Conservation (phyloP, 2,888 invertebrate genomes). For the Phortica okadai region DNA sequence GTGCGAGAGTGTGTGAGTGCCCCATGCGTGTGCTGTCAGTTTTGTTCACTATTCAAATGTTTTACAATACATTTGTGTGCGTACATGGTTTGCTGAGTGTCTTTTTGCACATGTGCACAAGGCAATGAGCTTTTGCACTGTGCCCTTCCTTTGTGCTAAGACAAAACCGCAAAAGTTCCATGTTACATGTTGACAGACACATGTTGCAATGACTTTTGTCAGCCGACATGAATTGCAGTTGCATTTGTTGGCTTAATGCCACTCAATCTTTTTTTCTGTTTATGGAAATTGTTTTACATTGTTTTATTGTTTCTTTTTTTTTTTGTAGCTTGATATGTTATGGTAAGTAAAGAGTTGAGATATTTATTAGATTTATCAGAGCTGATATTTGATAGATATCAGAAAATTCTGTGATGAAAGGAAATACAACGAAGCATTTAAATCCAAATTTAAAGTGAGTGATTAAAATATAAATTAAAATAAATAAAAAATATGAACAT, state of each 20-base stretch:
- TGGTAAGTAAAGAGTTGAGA: no score
- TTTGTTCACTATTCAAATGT: slow-evolving; percentile 1
- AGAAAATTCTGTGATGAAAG: no score
- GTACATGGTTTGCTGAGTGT: neutral
- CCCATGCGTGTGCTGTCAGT: neutral
- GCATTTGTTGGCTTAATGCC: neutral
- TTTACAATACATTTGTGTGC: neutral
- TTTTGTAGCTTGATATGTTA: neutral
- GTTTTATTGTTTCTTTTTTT: neutral
- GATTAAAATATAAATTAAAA: no score
- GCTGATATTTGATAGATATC: no score
- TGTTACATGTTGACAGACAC: slow-evolving; percentile 49
- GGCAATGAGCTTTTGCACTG: neutral
- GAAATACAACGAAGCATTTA: no score
- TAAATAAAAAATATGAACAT: no score
- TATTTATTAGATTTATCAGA: no score
- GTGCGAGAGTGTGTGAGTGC: slow-evolving; percentile 13
- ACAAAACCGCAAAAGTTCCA: slow-evolving; percentile 55
- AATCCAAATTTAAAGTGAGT: no score
- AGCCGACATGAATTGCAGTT: slow-evolving; percentile 3
- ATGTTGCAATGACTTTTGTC: slow-evolving; percentile 56
- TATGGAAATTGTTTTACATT: neutral
- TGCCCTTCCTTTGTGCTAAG: slow-evolving; percentile 18
- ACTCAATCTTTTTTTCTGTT: neutral
- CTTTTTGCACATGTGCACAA: neutral